Conservation (phyloP, 2,797 vertebrate species). For the Thunnus albacares region DNA sequence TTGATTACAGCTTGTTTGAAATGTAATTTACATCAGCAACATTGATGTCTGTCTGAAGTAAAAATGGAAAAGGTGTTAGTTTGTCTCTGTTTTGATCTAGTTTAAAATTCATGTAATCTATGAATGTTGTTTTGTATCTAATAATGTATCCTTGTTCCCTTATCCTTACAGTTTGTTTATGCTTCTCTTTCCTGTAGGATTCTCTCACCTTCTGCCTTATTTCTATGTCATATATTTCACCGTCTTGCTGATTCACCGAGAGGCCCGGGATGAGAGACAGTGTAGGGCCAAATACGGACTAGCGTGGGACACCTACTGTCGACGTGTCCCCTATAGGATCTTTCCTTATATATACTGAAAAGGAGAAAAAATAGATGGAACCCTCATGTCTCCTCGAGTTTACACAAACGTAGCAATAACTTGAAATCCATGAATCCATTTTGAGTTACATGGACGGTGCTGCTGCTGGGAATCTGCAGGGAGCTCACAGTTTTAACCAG, state of each 20-base stretch:
- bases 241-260: conserved; percentile 89
- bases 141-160: not conserved
- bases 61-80: conserved; percentile 4
- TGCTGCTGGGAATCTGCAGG: conserved; percentile 10
- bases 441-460: conserved; percentile 10
- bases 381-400: not conserved
- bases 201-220: conserved; percentile 91
- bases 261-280: conserved; percentile 91
- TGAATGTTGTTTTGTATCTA: conserved; percentile 15
- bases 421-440: conserved; percentile 7
- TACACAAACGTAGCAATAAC: conserved; percentile 40
- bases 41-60: not conserved
- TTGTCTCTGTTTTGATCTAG: not conserved
- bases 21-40: conserved; percentile 8
- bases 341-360: conserved; percentile 92
- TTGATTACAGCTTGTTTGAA: conserved; percentile 46
- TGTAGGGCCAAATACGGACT: conserved; percentile 90
- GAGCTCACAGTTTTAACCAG: conserved; percentile 14
- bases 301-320: conserved; percentile 92
- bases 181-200: conserved; percentile 76
- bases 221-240: conserved; percentile 93
- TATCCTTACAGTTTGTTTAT: not conserved
- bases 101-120: not conserved
- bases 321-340: conserved; percentile 91
- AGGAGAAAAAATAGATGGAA: conserved; percentile 8